Percentiles rank a stretch among this genome's conserved stretches.
These are phyloP conservation scores for Orthosia gothica DNA, from an alignment of 2,888 invertebrate genomes.

Conservation along the genomic window DNA sequence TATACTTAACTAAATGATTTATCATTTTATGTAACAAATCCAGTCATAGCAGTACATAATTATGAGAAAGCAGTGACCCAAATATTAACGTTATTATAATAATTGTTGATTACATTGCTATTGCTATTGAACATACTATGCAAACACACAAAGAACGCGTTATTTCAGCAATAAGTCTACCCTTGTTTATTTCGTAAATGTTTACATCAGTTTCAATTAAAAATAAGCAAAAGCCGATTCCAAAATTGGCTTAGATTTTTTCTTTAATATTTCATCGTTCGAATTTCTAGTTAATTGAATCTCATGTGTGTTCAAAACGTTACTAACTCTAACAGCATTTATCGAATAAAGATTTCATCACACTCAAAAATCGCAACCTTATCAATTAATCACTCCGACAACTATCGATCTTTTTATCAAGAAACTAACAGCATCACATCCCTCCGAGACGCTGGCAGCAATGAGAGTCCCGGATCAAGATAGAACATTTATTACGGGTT, in stretches of 20 bases:
- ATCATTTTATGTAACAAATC: too few species aligned
- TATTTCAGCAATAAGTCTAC: too few species aligned
- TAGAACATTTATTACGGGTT: conserved; percentile 53
- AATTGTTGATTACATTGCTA: background rate
- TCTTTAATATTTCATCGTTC: background rate
- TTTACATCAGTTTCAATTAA: too few species aligned
- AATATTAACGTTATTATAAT: background rate
- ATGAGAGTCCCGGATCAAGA: conserved; percentile 47
- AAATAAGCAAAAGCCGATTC: too few species aligned
- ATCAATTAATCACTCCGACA: conserved; percentile 5
- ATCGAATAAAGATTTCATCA: conserved; percentile 10
- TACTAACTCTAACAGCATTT: background rate
- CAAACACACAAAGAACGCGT: too few species aligned
- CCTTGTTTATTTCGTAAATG: too few species aligned
- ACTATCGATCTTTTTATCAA: background rate
- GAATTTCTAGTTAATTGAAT: background rate
- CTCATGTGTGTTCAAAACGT: too few species aligned
- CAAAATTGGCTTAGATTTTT: background rate
- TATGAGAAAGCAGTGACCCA: background rate
- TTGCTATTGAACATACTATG: too few species aligned
- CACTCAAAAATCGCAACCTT: background rate
- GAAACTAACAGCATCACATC: background rate
- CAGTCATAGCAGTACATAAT: background rate
- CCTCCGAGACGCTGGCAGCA: conserved; percentile 22
- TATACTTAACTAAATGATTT: too few species aligned